Conservation (phyloP, 2,888 invertebrate species). For the Anorthoa munda region DNA sequence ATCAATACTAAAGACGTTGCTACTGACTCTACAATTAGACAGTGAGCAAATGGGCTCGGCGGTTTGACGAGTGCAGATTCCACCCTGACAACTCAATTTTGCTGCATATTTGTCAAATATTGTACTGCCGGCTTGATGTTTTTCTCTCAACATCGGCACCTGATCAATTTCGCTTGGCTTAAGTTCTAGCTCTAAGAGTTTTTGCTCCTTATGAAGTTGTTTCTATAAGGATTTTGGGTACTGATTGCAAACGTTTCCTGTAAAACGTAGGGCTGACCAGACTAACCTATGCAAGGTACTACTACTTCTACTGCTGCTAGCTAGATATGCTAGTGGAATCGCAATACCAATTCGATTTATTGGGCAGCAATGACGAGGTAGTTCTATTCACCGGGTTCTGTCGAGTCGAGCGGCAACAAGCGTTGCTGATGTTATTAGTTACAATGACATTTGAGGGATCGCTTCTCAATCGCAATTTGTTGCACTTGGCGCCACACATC, state of each 20-base stretch:
- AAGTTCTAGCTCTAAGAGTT: neutral
- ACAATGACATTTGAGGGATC: neutral
- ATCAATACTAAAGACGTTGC: neutral
- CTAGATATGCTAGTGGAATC: neutral
- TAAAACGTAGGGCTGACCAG: neutral
- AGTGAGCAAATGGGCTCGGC: neutral
- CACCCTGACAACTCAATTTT: neutral
- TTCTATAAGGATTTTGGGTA: neutral
- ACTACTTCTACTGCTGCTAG: neutral
- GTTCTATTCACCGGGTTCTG: neutral
- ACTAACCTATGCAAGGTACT: neutral
- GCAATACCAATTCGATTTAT: neutral
- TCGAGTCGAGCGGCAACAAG: neutral
- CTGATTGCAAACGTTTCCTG: neutral
- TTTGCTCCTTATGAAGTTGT: neutral
- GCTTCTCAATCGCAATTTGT: slow-evolving; percentile 1
- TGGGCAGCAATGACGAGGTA: neutral
- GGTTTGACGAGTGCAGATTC: neutral
- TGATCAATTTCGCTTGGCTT: neutral
- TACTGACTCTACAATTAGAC: neutral
- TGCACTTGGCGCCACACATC: slow-evolving; percentile 28
- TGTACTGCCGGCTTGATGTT: neutral
- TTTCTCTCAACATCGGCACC: neutral
- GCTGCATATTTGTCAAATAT: neutral
- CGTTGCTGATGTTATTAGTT: neutral